Evolutionary conservation across 2,888 invertebrate species (phyloP).

Genomic region (Neocrepidodera transversa): DNA sequence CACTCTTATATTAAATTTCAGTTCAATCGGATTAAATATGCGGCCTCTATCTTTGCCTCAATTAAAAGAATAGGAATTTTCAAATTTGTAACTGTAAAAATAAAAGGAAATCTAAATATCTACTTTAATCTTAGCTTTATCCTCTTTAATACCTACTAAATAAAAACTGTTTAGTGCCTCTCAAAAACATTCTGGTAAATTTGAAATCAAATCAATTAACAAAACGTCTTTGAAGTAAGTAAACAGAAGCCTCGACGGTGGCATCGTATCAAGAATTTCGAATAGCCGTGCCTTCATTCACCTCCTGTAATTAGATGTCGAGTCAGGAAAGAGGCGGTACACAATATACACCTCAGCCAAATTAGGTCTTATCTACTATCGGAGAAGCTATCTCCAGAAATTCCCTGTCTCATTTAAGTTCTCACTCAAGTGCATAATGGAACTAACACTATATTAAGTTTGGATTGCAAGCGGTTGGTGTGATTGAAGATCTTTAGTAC

Average conservation of each 20-base stretch:
- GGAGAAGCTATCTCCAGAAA: slow-evolving; percentile 1
- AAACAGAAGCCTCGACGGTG: slow-evolving; percentile 4
- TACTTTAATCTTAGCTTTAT: no score
- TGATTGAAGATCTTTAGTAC: slow-evolving; percentile 8
- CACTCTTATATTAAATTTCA: no score
- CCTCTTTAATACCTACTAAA: no score
- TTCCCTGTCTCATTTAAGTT: slow-evolving; percentile 13
- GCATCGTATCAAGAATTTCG: background rate
- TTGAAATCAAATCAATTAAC: slow-evolving; percentile 10
- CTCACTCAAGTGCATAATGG: slow-evolving; percentile 17
- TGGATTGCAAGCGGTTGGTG: slow-evolving; percentile 14
- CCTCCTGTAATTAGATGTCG: slow-evolving; percentile 13
- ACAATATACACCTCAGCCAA: slow-evolving; percentile 3
- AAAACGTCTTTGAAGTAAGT: slow-evolving; percentile 11
- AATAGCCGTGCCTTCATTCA: slow-evolving; percentile 15
- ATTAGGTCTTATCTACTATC: slow-evolving; percentile 11
- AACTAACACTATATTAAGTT: slow-evolving; percentile 13
- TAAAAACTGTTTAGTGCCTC: no score
- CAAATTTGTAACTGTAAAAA: no score
- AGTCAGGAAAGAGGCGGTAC: slow-evolving; percentile 5
- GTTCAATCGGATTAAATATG: no score
- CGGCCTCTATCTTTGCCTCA: no score
- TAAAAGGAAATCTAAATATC: no score
- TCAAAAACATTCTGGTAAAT: no score
- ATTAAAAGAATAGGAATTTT: no score